phyloP scores from a whole-genome alignment of 2,888 invertebrate species.

The Arrhopalites spinosus region DNA sequence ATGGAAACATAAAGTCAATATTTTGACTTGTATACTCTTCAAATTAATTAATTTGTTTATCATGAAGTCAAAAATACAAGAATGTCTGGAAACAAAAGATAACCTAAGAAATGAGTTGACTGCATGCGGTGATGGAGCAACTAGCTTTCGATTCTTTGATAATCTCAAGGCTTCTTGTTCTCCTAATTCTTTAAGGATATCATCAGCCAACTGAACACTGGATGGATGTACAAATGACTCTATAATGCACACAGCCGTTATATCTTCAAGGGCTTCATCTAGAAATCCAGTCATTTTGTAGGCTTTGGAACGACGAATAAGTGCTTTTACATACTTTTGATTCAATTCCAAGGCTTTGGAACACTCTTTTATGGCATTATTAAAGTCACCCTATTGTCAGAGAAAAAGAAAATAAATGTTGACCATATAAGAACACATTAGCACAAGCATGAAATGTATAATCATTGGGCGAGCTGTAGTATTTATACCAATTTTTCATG shows the following conservation, averaged over 20 bases:
- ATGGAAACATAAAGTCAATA: too few species aligned
- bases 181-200: conserved; percentile 83
- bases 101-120: conserved; percentile 74
- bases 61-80: too few species aligned
- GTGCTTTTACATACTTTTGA: conserved; percentile 85
- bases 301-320: conserved; percentile 80
- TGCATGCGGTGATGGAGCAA: conserved; percentile 84
- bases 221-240: conserved; percentile 84
- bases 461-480: too few species aligned
- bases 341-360: conserved; percentile 81
- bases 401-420: conserved; percentile 30
- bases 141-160: conserved; percentile 69
- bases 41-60: too few species aligned
- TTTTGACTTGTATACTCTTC: too few species aligned
- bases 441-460: too few species aligned
- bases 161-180: conserved; percentile 73
- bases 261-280: conserved; percentile 83
- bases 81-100: conserved; percentile 64
- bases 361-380: conserved; percentile 84
- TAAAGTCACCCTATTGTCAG: conserved; percentile 66
- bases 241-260: conserved; percentile 88
- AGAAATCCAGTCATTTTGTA: conserved; percentile 80
- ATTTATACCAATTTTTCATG: conserved; percentile 87
- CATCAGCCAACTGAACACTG: conserved; percentile 82
- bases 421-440: too few species aligned